Percentiles rank a stretch among this genome's conserved stretches.
These are phyloP conservation scores for Pachycephala philippinensis DNA, from an alignment of 2,113 vertebrate species.

Conservation along the genomic window DNA sequence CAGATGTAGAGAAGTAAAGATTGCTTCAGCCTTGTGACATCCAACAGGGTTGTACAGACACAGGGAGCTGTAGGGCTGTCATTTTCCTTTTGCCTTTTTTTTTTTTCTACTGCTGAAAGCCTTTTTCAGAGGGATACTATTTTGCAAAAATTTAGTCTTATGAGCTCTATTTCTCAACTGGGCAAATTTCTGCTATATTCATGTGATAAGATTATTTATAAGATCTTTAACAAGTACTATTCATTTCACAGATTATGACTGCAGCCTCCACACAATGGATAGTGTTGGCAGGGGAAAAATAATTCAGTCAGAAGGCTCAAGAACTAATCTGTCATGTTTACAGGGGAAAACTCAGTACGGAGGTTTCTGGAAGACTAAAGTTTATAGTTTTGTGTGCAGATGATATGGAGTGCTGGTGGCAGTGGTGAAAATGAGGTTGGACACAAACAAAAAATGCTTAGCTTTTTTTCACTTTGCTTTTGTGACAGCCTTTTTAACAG, in stretches of 20 bases:
- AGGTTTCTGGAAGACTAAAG: neutral
- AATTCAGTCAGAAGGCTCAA: neutral
- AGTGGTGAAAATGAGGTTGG: neutral
- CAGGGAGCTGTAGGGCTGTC: neutral
- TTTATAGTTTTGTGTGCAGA: neutral
- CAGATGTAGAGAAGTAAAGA: neutral
- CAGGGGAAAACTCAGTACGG: neutral
- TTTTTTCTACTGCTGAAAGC: neutral
- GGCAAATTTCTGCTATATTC: neutral
- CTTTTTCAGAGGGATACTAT: neutral
- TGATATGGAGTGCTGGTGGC: neutral
- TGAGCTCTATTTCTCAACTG: neutral
- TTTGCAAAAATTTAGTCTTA: neutral
- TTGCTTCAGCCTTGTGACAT: neutral
- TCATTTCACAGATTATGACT: constrained; percentile 19
- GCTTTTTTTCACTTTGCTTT: neutral
- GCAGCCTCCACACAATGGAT: neutral
- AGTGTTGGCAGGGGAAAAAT: neutral
- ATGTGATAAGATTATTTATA: neutral
- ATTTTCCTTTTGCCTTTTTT: neutral
- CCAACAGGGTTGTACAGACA: neutral
- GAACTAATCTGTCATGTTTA: neutral
- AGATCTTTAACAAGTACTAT: neutral
- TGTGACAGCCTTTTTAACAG: neutral
- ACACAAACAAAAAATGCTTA: neutral